Evolutionary conservation across 2,888 invertebrate species (phyloP).

Genomic region (Lottia gigantea): DNA sequence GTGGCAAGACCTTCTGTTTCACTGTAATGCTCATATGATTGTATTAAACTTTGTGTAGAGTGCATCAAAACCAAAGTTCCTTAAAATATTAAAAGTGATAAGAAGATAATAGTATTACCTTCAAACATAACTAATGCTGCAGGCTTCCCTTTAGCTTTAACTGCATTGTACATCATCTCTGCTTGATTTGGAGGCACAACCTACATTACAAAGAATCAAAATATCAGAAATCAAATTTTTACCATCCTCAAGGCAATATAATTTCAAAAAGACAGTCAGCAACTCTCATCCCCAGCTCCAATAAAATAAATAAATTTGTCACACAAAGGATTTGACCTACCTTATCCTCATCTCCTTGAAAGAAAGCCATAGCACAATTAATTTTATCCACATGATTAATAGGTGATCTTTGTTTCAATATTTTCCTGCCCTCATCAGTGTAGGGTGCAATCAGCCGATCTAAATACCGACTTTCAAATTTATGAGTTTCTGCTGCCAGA

Average conservation of each 20-base stretch:
- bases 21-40: no score
- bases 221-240: no score
- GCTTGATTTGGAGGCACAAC: conserved; percentile 68
- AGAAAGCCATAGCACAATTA: conserved; percentile 66
- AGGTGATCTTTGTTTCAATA: conserved; percentile 64
- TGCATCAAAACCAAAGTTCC: no score
- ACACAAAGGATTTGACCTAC: conserved; percentile 39
- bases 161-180: conserved; percentile 65
- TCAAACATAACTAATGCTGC: conserved; percentile 66
- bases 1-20: no score
- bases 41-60: no score
- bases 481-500: conserved; percentile 67
- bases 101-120: conserved; percentile 54
- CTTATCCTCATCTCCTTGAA: conserved; percentile 68
- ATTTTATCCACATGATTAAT: conserved; percentile 65
- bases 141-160: conserved; percentile 64
- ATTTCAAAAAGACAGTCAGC: no score
- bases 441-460: conserved; percentile 62
- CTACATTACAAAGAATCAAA: conserved; percentile 37
- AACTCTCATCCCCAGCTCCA: no score
- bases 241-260: no score
- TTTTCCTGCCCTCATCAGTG: conserved; percentile 36
- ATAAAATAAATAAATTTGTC: no score
- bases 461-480: conserved; percentile 69
- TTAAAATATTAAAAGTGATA: no score